Base-by-base conservation (phyloP, 2,888 invertebrate species). In the Lochmaea capreae region DNA sequence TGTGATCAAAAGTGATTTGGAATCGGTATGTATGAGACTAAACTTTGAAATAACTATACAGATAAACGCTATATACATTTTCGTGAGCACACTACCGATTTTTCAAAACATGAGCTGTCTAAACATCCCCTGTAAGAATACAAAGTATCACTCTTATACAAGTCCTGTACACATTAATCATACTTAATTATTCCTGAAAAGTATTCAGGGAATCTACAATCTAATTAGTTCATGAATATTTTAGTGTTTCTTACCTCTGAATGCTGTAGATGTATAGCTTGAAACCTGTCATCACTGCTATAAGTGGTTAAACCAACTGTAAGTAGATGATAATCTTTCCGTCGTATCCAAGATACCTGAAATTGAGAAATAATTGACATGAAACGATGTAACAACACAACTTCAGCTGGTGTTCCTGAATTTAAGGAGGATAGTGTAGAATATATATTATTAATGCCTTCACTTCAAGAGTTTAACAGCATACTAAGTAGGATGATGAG, bases 301-400 rank as follows among this genome's bases (percentile, higher is more conserved):
- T 96, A 96, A 3, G 96, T 96, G 59, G 94, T 94, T 80, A 95
- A 88, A 6, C 96, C 96, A 67, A 96, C 96, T 71, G 96, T 97
- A 74, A 96, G 89, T 75, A 97, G 89, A 84, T 95, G 94, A 83
- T 94, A 95, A 87, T 95, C 95, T 89, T 94, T 94, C 86, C 94
- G 90, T 84, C 94, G 90, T 81, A 95, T 94, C 95, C 95, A 95
- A 62, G 95, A 94, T 66, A 95, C 94, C 95, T 95, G 89, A 1
- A 88, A 85, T 42, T 26, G 67, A 71, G 11, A 14, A 71, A 67
- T 33, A 52, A 70, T 54, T 58, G 52, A 42, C 22, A 12, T 33
- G 10, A 59, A n/a, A 52, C 52, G 14, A 12, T 46, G 46, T 52
- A n/a, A 52, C n/a, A 52, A 18, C 8, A 54, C 18, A 54, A 54